phyloP scores from a whole-genome alignment of 2,888 invertebrate genomes.

The Philereme vetulata region DNA sequence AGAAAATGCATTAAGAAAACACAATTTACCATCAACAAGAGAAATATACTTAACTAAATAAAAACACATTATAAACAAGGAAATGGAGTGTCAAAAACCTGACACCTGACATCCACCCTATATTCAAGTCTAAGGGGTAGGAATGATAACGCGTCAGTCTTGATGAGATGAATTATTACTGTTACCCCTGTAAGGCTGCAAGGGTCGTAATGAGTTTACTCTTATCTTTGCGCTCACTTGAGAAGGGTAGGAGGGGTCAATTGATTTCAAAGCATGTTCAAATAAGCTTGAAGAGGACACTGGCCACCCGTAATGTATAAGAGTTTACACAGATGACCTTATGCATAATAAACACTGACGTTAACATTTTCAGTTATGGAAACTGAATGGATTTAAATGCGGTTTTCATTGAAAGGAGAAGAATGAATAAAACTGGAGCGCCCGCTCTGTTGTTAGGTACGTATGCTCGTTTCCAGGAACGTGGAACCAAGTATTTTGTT shows the following conservation, averaged over 20 bases:
- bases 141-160: constrained; percentile 38
- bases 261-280: constrained; percentile 37
- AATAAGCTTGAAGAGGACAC: constrained; percentile 21
- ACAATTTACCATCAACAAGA: constrained; percentile 9
- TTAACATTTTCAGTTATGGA: too few species aligned
- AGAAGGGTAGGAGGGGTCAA: constrained; percentile 40
- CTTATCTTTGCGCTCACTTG: constrained; percentile 43
- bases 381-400: too few species aligned
- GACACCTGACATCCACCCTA: constrained; percentile 35
- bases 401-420: too few species aligned
- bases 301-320: constrained; percentile 1
- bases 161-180: constrained; percentile 44
- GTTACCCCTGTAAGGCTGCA: constrained; percentile 43
- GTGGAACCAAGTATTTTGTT: too few species aligned
- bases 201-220: constrained; percentile 44
- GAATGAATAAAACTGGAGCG: too few species aligned
- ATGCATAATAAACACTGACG: background rate
- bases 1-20: too few species aligned
- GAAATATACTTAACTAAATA: background rate
- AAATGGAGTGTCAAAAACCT: constrained; percentile 23
- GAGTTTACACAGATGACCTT: background rate
- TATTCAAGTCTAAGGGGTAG: constrained; percentile 32
- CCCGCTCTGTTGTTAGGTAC: too few species aligned
- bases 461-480: too few species aligned
- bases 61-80: background rate